Percentiles rank a stretch among this genome's conserved stretches.
These are phyloP conservation scores for Heteractis magnifica DNA, from an alignment of 92 coral and sea anemone genomes.

Conservation along the genomic window DNA sequence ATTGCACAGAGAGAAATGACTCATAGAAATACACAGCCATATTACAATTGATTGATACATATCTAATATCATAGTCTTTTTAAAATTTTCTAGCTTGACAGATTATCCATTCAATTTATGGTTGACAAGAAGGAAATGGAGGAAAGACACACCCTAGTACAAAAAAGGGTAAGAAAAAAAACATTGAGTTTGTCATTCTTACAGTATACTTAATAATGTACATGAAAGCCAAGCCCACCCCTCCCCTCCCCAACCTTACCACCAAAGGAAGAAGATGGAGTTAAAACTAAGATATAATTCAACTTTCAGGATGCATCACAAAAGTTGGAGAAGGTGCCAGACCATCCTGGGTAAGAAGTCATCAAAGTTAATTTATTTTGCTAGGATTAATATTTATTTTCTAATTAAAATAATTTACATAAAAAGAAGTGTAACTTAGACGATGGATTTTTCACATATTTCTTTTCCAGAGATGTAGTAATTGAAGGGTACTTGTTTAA, in stretches of 20 bases:
- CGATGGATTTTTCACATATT: background rate
- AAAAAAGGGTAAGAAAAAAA: constrained; percentile 62
- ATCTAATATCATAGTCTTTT: background rate
- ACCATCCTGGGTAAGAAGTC: constrained; percentile 27
- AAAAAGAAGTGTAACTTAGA: too few relatives aligned
- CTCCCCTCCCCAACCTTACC: too few relatives aligned
- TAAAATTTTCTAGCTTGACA: constrained; percentile 58
- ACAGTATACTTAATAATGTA: too few relatives aligned
- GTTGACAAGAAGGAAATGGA: constrained; percentile 98
- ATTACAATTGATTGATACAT: background rate
- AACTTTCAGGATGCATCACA: background rate
- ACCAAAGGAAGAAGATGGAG: too few relatives aligned
- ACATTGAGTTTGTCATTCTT: too few relatives aligned
- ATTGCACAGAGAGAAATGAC: too few relatives aligned
- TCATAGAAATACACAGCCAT: too few relatives aligned
- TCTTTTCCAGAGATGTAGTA: constrained; percentile 70
- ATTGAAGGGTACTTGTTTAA: constrained; percentile 97
- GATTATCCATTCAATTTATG: constrained; percentile 69
- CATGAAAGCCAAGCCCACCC: too few relatives aligned
- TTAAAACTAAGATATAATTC: background rate
- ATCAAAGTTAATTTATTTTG: too few relatives aligned
- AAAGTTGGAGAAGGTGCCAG: constrained; percentile 18
- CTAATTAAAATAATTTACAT: too few relatives aligned
- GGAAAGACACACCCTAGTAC: constrained; percentile 90
- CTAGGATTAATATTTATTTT: too few relatives aligned